Percentiles rank a stretch among this genome's conserved stretches.
Conservation (phyloP, 2,113 vertebrate genomes). For the Martes martes region DNA sequence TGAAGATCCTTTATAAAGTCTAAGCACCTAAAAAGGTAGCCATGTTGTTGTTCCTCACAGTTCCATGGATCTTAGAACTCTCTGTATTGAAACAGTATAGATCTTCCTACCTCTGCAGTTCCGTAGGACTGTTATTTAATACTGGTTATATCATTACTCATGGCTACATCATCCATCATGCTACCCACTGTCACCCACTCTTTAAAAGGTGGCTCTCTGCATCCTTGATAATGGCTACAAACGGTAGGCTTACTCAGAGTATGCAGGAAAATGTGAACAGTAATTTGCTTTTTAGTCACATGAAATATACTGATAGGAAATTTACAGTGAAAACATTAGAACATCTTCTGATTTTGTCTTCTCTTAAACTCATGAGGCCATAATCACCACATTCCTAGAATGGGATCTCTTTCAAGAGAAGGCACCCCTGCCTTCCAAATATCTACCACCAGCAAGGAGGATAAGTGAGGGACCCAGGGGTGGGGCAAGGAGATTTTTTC, state of each 20-base stretch:
- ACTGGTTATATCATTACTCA: not conserved
- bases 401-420: not conserved
- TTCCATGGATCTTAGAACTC: not conserved
- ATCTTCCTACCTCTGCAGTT: not conserved
- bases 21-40: not conserved
- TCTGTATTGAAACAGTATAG: not conserved
- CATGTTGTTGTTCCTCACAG: not conserved
- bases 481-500: not conserved
- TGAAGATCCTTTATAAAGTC: not conserved
- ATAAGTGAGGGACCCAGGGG: not conserved
- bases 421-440: not conserved
- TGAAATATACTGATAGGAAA: not conserved
- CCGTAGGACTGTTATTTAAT: not conserved
- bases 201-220: not conserved
- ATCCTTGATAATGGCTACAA: not conserved
- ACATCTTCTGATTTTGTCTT: not conserved
- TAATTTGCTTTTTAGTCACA: not conserved
- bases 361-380: not conserved
- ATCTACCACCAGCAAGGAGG: not conserved
- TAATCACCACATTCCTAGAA: not conserved
- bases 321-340: not conserved
- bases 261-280: not conserved
- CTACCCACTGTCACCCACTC: not conserved
- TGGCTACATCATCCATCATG: not conserved
- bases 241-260: not conserved